Base-by-base conservation (phyloP, 2,888 invertebrate species). In the Drosophila paranaensis region DNA sequence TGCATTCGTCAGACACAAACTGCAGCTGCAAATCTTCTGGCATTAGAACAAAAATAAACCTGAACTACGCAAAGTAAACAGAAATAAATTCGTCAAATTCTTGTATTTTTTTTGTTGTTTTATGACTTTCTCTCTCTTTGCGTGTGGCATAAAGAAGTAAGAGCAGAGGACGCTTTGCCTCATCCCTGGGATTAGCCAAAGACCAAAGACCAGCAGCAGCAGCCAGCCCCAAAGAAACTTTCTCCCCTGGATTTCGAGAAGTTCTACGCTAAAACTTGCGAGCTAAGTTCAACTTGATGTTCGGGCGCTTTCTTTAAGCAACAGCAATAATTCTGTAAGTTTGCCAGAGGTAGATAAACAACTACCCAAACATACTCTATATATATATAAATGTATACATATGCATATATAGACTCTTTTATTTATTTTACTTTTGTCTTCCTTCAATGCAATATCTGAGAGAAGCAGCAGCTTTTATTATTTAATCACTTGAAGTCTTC, bases 1-100 rank as follows among this genome's bases (percentile, higher is more conserved):
- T 61, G 83, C 79, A 71, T 64, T 54, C 66, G 56, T 25, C 55
- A 82, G 65, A 65, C 65, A 82, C 81, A 89, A 88, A 79, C 84
- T 81, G 77, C 60, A 76, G 75, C 54, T 83, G 70, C 75, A 89
- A 72, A 83, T 81, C 61, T 66, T 67, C 37, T 60, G 77, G 77
- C 78, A 75, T 81, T 89, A 66, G 69, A 78, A 89, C 82, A 87
- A 87, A 45, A 54, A 39, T n/a, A 68, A 68, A 63, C 46, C 56
- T 33, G 10, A 63, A 42, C 40, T 35, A 4, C 25, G 48, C 30
- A 42, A 45, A 13, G 16, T 30, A 40, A 27, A 64, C 14, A 39
- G 27, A 45, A 10, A 33, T 14, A 33, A 40, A 40, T 40, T 27
- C 27, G 27, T 56, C 16, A 66, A 46, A 43, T 77, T 65, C 25